Conservation (phyloP, 2,888 invertebrate genomes). For the Campaea margaritaria region DNA sequence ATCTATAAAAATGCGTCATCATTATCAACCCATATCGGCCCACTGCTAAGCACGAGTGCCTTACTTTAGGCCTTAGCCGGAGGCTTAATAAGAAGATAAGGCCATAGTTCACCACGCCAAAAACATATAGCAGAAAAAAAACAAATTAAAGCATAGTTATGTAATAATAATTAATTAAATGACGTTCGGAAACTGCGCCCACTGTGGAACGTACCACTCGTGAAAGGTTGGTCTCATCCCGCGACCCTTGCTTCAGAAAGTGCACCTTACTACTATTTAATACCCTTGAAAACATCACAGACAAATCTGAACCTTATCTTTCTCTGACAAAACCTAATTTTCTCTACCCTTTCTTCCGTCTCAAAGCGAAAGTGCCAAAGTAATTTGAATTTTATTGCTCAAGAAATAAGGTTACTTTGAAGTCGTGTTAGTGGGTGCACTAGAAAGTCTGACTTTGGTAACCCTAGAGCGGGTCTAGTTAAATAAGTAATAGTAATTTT, state of each 20-base stretch:
- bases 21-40: too few relatives aligned
- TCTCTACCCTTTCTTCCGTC: conserved; percentile 31
- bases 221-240: conserved; percentile 84
- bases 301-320: conserved; percentile 47
- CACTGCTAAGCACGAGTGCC: too few relatives aligned
- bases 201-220: conserved; percentile 73
- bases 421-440: conserved; percentile 45
- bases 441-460: conserved; percentile 61
- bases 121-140: background rate
- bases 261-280: conserved; percentile 62
- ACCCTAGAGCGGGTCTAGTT: conserved; percentile 59
- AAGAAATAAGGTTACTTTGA: conserved; percentile 47
- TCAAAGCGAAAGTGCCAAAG: conserved; percentile 52
- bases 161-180: conserved; percentile 42
- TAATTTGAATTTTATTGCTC: conserved; percentile 53
- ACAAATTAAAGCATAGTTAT: background rate
- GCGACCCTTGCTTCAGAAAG: conserved; percentile 76
- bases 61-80: too few relatives aligned
- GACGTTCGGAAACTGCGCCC: conserved; percentile 59
- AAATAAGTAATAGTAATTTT: conserved; percentile 65
- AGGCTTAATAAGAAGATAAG: too few relatives aligned
- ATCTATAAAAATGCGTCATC: too few relatives aligned
- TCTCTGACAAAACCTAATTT: conserved; percentile 28
- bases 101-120: too few relatives aligned
- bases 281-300: conserved; percentile 47